phyloP scores from a whole-genome alignment of 2,888 invertebrate genomes.

The Ormyrus labotus region DNA sequence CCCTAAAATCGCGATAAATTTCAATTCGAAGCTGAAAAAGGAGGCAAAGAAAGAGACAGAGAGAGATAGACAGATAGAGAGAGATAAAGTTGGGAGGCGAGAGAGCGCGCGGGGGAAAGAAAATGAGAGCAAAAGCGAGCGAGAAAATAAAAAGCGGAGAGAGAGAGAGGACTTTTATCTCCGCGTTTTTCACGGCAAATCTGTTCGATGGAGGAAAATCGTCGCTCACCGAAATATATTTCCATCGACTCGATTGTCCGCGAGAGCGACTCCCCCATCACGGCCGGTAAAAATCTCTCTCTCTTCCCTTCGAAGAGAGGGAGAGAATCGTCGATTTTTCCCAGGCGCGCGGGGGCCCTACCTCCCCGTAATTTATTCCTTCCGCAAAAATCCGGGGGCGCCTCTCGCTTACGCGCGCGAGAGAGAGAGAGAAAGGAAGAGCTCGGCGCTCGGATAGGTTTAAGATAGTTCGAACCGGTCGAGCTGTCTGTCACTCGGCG shows the following conservation, averaged over 20 bases:
- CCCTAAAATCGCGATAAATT: constrained; percentile 32
- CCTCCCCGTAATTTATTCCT: constrained; percentile 32
- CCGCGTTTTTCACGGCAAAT: constrained; percentile 43
- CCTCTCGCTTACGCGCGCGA: not conserved
- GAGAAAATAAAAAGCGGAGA: not conserved
- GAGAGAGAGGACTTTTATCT: constrained; percentile 27
- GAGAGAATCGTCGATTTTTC: constrained; percentile 34
- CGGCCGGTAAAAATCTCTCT: constrained; percentile 1
- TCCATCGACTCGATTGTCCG: constrained; percentile 41
- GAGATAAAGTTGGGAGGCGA: not conserved
- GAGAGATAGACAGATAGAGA: not conserved
- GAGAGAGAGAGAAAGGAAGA: not conserved
- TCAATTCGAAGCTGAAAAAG: constrained; percentile 24
- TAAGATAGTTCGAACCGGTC: constrained; percentile 56
- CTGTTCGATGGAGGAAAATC: constrained; percentile 39
- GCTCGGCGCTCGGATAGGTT: constrained; percentile 32
- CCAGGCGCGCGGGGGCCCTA: not conserved
- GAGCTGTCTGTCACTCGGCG: constrained; percentile 47
- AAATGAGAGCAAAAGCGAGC: not conserved
- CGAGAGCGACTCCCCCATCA: not conserved
- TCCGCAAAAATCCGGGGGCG: not conserved
- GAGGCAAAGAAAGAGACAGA: not conserved
- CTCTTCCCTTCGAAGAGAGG: not conserved
- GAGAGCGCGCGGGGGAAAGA: not conserved
- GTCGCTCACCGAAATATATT: constrained; percentile 50